Conservation (phyloP, 2,797 vertebrate species). For the Sebastes hubbsi region DNA sequence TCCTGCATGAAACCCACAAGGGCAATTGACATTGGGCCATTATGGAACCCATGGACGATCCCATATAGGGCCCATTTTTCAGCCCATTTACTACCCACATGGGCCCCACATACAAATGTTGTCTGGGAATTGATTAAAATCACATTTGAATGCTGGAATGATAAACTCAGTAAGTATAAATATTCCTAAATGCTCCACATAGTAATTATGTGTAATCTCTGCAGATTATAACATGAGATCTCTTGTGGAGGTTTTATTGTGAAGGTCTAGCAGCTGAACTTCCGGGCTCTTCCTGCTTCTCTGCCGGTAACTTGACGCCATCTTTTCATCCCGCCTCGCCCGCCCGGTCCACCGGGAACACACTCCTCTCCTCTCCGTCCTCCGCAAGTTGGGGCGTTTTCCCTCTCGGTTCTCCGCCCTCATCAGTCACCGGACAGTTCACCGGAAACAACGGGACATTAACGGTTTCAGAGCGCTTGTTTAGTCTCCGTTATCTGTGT, state of each 20-base stretch:
- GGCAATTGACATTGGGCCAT: no score
- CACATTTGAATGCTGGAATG: no score
- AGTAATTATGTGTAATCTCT: neutral
- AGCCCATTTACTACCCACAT: no score
- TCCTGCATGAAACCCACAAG: no score
- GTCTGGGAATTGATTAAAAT: no score
- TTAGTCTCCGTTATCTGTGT: no score
- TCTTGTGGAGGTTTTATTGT: constrained; percentile 19
- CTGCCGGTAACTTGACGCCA: constrained; percentile 5
- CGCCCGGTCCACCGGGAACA: neutral
- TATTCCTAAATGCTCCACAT: no score
- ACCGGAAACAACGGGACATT: neutral
- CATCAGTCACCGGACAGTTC: neutral
- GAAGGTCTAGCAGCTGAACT: neutral
- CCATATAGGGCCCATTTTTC: no score
- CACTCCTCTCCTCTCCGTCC: neutral
- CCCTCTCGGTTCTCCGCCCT: neutral
- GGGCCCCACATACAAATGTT: no score
- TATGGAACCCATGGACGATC: no score
- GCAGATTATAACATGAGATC: no score
- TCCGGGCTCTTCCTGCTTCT: neutral
- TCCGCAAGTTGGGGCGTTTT: constrained; percentile 29
- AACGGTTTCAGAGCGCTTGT: rapidly evolving
- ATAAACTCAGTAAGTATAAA: no score
- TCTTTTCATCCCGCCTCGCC: neutral